These are phyloP conservation scores for Aplochiton taeniatus DNA, from an alignment of 2,797 vertebrate genomes.

Conservation along the genomic window DNA sequence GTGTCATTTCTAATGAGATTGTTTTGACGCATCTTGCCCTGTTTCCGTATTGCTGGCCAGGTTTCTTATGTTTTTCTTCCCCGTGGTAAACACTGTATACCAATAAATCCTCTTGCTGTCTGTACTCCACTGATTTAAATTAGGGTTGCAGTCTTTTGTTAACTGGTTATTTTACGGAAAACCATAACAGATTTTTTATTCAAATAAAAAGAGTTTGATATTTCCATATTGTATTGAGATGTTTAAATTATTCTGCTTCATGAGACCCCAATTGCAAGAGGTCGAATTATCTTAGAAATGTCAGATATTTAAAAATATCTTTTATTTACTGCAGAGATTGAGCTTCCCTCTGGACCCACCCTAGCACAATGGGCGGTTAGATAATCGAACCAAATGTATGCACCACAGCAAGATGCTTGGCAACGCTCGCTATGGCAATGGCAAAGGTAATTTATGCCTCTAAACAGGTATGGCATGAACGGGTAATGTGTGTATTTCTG, in stretches of 20 bases:
- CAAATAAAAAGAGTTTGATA: no score
- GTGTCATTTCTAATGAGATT: slow-evolving; percentile 53
- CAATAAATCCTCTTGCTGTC: no score
- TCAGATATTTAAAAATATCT: slow-evolving; percentile 34
- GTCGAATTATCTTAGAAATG: slow-evolving; percentile 41
- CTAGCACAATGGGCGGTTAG: slow-evolving; percentile 49
- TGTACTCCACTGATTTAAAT: no score
- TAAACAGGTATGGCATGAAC: slow-evolving; percentile 73
- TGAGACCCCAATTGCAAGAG: not conserved
- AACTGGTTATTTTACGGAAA: no score
- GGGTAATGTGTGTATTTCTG: not conserved
- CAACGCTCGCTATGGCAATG: slow-evolving; percentile 54
- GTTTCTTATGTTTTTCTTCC: slow-evolving; percentile 47
- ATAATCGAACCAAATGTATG: slow-evolving; percentile 76
- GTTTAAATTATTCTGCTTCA: slow-evolving; percentile 2
- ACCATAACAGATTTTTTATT: no score
- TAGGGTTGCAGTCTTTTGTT: slow-evolving; percentile 13
- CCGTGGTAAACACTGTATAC: not conserved
- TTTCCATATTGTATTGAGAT: no score
- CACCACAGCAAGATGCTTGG: slow-evolving; percentile 59
- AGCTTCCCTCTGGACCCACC: slow-evolving; percentile 18
- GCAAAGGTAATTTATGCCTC: slow-evolving; percentile 76
- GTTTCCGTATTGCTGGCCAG: slow-evolving; percentile 33
- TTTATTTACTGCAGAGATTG: slow-evolving; percentile 5
- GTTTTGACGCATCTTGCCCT: slow-evolving; percentile 49